Evolutionary conservation across 1,140 invertebrate species (phyloP).

Genomic region (Lepidurus apus): DNA sequence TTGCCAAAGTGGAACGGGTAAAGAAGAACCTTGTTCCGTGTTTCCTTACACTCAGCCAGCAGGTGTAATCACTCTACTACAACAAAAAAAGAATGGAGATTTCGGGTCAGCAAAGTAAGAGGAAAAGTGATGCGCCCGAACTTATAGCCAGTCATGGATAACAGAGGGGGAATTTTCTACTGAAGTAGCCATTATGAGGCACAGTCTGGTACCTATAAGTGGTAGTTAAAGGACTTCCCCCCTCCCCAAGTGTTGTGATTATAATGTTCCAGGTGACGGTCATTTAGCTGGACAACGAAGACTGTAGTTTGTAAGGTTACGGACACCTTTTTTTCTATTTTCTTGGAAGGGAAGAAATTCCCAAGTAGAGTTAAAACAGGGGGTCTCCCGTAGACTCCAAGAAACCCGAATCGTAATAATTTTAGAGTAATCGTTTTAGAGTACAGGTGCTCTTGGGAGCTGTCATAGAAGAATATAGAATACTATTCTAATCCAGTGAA

Average conservation of each 20-base stretch:
- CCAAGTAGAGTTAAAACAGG: not conserved
- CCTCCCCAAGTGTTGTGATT: not conserved
- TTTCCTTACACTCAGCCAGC: not conserved
- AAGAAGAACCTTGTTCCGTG: not conserved
- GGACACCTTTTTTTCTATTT: not conserved
- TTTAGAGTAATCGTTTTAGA: not conserved
- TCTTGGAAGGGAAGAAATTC: not conserved
- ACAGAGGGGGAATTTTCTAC: not conserved
- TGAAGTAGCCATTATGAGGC: not conserved
- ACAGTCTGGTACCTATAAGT: not conserved
- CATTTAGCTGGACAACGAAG: not conserved
- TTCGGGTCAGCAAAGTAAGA: not conserved
- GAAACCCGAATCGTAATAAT: not conserved
- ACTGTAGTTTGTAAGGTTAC: not conserved
- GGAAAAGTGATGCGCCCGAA: constrained; percentile 1
- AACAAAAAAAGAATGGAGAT: not conserved
- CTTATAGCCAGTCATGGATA: constrained; percentile 2
- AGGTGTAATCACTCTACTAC: not conserved
- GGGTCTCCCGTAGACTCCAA: not conserved
- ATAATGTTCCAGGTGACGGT: not conserved
- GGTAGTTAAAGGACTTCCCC: not conserved
- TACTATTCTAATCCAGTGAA: no score
- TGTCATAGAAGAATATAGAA: no score
- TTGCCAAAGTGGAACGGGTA: not conserved
- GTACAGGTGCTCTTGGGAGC: not conserved